Evolutionary conservation across 2,888 invertebrate species (phyloP).

Genomic region (Anarsia innoxiella): DNA sequence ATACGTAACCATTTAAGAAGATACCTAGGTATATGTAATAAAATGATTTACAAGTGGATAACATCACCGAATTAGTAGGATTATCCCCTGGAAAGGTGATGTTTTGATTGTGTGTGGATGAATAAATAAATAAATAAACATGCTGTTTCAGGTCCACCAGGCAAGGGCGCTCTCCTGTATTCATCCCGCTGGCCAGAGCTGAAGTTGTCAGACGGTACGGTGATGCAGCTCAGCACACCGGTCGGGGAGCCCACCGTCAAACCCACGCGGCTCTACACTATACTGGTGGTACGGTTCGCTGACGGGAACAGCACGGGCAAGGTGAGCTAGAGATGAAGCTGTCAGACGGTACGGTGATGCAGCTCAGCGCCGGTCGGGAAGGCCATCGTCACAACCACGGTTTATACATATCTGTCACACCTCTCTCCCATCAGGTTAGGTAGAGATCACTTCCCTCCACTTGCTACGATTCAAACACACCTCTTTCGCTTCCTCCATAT

Average conservation of each 20-base stretch:
- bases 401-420: no score
- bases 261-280: slow-evolving; percentile 55
- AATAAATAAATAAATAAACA: no score
- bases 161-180: slow-evolving; percentile 66
- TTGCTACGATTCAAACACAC: no score
- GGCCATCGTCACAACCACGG: slow-evolving; percentile 56
- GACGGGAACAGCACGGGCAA: slow-evolving; percentile 49
- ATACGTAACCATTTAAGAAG: no score
- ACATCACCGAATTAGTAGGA: no score
- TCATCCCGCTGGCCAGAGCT: slow-evolving; percentile 71
- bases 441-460: no score
- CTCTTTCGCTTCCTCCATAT: no score
- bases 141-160: slow-evolving; percentile 58
- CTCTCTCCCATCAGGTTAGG: no score
- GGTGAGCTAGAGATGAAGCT: slow-evolving; percentile 28
- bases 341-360: slow-evolving; percentile 37
- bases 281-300: slow-evolving; percentile 59
- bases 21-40: no score
- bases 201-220: slow-evolving; percentile 42
- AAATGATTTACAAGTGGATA: no score
- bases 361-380: slow-evolving; percentile 52
- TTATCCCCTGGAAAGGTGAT: no score
- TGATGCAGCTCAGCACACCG: slow-evolving; percentile 43
- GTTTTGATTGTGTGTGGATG: no score
- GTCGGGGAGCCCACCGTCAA: slow-evolving; percentile 61